phyloP scores from a whole-genome alignment of 2,888 invertebrate species.

The Clanis bilineata region DNA sequence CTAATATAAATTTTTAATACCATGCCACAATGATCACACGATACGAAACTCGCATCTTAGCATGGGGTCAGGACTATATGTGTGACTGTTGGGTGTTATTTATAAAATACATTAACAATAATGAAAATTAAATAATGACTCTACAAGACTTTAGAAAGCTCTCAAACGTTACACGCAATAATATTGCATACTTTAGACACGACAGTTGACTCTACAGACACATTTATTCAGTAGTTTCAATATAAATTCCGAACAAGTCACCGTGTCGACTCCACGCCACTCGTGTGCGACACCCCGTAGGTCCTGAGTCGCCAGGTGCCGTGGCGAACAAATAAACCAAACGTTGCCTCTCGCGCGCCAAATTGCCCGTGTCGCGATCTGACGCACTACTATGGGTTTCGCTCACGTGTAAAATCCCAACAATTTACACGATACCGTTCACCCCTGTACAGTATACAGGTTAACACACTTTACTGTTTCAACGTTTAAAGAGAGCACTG shows the following conservation, averaged over 20 bases:
- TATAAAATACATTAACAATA: neutral
- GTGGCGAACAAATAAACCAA: conserved; percentile 62
- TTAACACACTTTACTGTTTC: conserved; percentile 45
- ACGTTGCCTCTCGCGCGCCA: conserved; percentile 64
- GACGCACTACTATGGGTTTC: conserved; percentile 69
- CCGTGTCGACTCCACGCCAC: conserved; percentile 36
- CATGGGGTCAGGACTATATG: too few species aligned
- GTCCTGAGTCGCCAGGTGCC: conserved; percentile 68
- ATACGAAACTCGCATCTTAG: too few species aligned
- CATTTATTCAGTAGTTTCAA: neutral
- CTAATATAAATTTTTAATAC: too few species aligned
- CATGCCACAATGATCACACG: too few species aligned
- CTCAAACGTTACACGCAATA: neutral
- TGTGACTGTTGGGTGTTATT: too few species aligned
- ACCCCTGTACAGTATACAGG: conserved; percentile 40
- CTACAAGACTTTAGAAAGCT: neutral
- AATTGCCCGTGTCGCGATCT: conserved; percentile 75
- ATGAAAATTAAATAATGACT: neutral
- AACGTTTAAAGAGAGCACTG: conserved; percentile 48
- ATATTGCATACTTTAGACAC: neutral
- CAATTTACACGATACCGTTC: conserved; percentile 64
- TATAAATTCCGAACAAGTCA: neutral
- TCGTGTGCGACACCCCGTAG: conserved; percentile 44
- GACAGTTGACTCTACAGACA: neutral
- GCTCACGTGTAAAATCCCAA: conserved; percentile 72